phyloP scores from a whole-genome alignment of 1,140 invertebrate species.

The Trichonephila clavata region DNA sequence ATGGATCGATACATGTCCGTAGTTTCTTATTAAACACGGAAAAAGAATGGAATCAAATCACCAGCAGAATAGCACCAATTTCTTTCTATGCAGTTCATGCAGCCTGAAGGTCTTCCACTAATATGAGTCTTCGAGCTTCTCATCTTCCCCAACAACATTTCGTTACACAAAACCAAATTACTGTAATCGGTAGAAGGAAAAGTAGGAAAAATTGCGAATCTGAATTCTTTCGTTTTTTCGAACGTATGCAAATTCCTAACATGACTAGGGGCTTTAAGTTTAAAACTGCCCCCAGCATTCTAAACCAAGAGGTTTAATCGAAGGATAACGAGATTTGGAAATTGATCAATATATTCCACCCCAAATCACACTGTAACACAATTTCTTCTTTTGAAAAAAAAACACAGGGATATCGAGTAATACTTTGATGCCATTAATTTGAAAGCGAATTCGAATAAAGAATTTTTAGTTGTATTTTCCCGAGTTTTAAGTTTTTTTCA shows the following conservation, averaged over 20 bases:
- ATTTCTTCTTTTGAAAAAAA: background rate
- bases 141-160: background rate
- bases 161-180: conserved; percentile 22
- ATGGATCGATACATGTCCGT: background rate
- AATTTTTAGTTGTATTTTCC: background rate
- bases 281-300: background rate
- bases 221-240: background rate
- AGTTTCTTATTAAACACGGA: background rate
- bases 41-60: background rate
- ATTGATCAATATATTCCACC: background rate
- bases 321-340: background rate
- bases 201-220: background rate
- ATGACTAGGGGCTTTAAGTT: background rate
- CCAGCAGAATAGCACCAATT: background rate
- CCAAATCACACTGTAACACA: background rate
- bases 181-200: background rate
- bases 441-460: background rate
- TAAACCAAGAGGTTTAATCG: background rate
- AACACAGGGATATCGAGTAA: background rate
- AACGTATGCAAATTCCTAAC: background rate
- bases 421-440: background rate
- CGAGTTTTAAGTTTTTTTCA: background rate
- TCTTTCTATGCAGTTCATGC: background rate
- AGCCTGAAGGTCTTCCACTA: background rate
- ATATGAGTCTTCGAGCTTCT: background rate